phyloP scores from a whole-genome alignment of 1,140 invertebrate genomes.

The Paraescarpia echinospica region DNA sequence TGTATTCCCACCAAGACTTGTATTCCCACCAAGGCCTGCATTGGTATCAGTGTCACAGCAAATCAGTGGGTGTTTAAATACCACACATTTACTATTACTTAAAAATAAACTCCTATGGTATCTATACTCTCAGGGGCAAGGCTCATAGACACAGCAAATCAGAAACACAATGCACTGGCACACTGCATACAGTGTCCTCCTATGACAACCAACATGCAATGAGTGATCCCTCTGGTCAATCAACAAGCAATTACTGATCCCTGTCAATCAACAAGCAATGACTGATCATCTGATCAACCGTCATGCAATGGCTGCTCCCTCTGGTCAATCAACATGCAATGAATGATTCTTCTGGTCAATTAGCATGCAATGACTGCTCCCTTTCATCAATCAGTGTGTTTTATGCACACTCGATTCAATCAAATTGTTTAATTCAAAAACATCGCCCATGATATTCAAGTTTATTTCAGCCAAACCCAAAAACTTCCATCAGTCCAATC shows the following conservation, averaged over 20 bases:
- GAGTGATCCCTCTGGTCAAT: not conserved
- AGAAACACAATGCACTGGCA: no score
- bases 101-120: no score
- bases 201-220: not conserved
- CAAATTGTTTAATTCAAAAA: not conserved
- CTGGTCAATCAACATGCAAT: not conserved
- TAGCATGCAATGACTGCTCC: not conserved
- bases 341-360: not conserved
- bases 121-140: no score
- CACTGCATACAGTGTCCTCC: not conserved
- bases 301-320: not conserved
- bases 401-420: not conserved
- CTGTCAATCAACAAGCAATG: not conserved
- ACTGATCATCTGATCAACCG: not conserved
- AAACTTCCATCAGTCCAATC: no score
- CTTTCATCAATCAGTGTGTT: not conserved
- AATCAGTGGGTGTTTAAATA: no score
- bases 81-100: no score
- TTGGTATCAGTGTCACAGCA: no score
- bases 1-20: no score
- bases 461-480: not conserved
- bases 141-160: no score
- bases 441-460: not conserved
- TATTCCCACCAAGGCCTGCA: no score
- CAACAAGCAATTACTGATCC: not conserved